Evolutionary conservation across 2,888 invertebrate genomes (phyloP), one percentile per base, ranked within the genome.

Genomic region (Andrena hattorfiana): DNA sequence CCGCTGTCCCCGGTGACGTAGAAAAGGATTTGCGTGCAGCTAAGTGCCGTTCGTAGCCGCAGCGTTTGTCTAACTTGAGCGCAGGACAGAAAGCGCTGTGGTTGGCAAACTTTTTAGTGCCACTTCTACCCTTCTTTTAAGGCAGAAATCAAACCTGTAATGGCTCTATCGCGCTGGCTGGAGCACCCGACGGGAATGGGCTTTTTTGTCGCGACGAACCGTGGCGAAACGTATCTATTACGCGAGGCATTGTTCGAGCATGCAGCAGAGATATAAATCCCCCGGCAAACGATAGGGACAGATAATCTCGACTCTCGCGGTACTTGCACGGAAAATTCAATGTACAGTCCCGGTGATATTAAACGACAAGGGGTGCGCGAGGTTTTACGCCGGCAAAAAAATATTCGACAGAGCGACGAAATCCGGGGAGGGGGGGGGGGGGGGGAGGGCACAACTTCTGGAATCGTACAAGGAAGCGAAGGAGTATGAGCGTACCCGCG

Each of bases 131-230:
- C 66, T 74, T 68, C 75, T 54, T 89, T 89, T 86, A 82, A 85
- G 79, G 70, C 74, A 75, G 86, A 84, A 89, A 88, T 89, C 89
- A 88, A 89, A 89, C 85, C 83, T 75, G 79, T 86, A 88, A 90
- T 87, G 86, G 89, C 76, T 82, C 85, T 64, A 80, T 89, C 75
- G 64, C 54, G 63, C 69, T 68, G 75, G 74, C 28, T 54, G 75
- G 73, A 70, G 56, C 74, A 20, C 26, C 42, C 42, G 8, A 5
- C 28, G 42, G 35, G 42, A 42, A 77, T 74, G 32, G 59, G 59
- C 23, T 30, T 62, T 80, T 74, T 66, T 67, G 66, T 54, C 48
- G 28, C 81, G 20, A 49, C 8, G 59, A 60, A 54, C 20, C 73
- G 8, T 16, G 26, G 60, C 56, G 16, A 72, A 72, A 54, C 71